Evolutionary conservation across 2,797 vertebrate genomes (phyloP), one percentile per base, ranked within the genome.

Genomic region (Neosalanx taihuensis): DNA sequence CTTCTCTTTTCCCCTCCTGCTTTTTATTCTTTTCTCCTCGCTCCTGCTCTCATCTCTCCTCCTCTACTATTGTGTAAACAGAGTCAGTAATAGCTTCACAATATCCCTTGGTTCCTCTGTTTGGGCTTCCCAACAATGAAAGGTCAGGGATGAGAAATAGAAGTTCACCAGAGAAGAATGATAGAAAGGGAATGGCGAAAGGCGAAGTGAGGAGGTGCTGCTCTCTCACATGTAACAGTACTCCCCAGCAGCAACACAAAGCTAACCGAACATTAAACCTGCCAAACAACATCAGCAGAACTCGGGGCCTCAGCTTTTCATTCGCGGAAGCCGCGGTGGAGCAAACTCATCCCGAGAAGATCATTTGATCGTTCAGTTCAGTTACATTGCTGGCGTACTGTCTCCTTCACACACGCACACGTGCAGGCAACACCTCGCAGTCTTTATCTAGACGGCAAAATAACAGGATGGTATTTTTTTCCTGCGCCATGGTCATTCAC

Each of bases 41-140:
- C 23, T 26, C 23, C 23, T 26, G 23, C 17, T 20, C 31, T 29
- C 57, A 1, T 3, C 17, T 67, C 51, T 35, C 64, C 62, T 79
- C 20, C 20, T 80, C 82, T 74, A 71, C 64, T 65, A 30, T 9
- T 66, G 67, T 72, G 70, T 79, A 81, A 83, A 75, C 77, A 81
- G 68, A 70, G 68, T 64, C 68, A 70, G 72, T 82, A 85, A 83
- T 85, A 73, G 72, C 72, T 88, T 81, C 76, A 66, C 73, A 51
- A 72, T 85, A 82, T 64, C 71, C 72, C 75, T 78, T 68, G 70
- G 79, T 79, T 72, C 69, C 53, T 81, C 81, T 73, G 59, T 72
- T 66, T 72, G 37, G 9, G 56, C 58, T 46, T 60, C 77, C 69
- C 49, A 73, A 76, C 72, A 86, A 86, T 79, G 71, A 81, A 78